A percentile compares a stretch with the other conserved stretches of the same genome.
Conservation (phyloP, 2,113 vertebrate species). For the Cyprinodon tularosa region DNA sequence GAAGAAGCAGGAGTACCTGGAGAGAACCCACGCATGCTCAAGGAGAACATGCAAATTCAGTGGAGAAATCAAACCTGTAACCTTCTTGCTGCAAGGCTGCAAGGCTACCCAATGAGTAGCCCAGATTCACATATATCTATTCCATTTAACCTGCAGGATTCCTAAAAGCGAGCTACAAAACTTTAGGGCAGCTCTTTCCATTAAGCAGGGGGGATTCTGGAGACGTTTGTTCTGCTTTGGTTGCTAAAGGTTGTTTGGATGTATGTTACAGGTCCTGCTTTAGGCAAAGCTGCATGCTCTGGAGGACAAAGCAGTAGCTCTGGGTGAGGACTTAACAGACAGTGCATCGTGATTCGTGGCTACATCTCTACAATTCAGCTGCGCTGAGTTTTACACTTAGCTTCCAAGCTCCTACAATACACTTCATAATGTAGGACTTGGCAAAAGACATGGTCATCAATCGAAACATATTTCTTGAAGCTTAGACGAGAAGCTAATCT, state of each 20-base stretch:
- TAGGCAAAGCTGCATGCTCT: slow-evolving; percentile 82
- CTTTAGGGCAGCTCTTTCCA: slow-evolving; percentile 68
- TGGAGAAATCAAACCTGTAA: too few relatives aligned
- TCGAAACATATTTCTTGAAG: background rate
- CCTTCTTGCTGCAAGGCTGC: too few relatives aligned
- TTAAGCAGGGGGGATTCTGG: background rate
- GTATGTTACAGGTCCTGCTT: slow-evolving; percentile 85
- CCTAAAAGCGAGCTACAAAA: slow-evolving; percentile 43
- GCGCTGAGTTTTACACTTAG: background rate
- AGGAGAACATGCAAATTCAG: too few relatives aligned
- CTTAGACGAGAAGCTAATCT: background rate
- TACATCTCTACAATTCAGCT: background rate
- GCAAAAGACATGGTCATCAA: background rate
- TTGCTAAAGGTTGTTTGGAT: slow-evolving; percentile 1
- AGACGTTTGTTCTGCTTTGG: background rate
- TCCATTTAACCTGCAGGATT: slow-evolving; percentile 59
- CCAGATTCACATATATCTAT: too few relatives aligned
- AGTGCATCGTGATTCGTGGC: too few relatives aligned
- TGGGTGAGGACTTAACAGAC: slow-evolving; percentile 82
- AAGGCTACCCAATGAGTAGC: too few relatives aligned
- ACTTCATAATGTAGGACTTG: background rate
- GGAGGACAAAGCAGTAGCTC: slow-evolving; percentile 79
- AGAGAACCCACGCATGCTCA: too few relatives aligned
- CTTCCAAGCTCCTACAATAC: background rate
- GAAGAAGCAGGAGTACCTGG: too few relatives aligned